These are phyloP conservation scores for Uromys caudimaculatus DNA, from an alignment of 2,797 vertebrate species.

Conservation along the genomic window DNA sequence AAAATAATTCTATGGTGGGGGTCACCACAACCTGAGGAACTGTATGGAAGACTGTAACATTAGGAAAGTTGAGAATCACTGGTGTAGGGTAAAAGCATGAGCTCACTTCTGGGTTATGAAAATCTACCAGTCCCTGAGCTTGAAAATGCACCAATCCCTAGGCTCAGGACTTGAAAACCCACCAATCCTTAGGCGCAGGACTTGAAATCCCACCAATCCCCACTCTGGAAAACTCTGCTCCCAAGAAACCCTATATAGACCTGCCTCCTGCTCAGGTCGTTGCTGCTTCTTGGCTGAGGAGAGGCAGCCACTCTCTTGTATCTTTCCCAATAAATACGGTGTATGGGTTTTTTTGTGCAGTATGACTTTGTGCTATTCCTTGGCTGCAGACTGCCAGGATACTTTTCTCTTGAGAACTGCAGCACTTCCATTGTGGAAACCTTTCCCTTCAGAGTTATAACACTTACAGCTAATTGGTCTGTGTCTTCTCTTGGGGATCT, in stretches of 20 bases:
- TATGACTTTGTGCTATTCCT: neutral
- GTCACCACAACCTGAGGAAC: neutral
- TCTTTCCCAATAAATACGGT: neutral
- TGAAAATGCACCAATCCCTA: neutral
- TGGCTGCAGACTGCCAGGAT: no score
- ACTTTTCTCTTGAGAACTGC: neutral
- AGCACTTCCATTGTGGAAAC: neutral
- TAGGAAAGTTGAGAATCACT: neutral
- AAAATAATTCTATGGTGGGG: neutral
- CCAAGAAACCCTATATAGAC: neutral
- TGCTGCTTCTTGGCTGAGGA: neutral
- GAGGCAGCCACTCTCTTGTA: neutral
- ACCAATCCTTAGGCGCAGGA: neutral
- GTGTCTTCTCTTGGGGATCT: neutral
- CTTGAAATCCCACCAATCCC: neutral
- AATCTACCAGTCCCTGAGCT: neutral
- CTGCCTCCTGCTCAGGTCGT: neutral
- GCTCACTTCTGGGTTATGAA: neutral
- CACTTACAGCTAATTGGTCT: neutral
- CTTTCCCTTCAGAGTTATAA: neutral
- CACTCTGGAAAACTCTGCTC: neutral
- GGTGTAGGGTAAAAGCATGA: neutral
- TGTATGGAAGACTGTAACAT: neutral
- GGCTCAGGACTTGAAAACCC: neutral
- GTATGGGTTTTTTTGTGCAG: neutral